Evolutionary conservation across 30 jellyfish, hydroid and myxozoan species (phyloP).

Genomic region (Hydractinia echinata): DNA sequence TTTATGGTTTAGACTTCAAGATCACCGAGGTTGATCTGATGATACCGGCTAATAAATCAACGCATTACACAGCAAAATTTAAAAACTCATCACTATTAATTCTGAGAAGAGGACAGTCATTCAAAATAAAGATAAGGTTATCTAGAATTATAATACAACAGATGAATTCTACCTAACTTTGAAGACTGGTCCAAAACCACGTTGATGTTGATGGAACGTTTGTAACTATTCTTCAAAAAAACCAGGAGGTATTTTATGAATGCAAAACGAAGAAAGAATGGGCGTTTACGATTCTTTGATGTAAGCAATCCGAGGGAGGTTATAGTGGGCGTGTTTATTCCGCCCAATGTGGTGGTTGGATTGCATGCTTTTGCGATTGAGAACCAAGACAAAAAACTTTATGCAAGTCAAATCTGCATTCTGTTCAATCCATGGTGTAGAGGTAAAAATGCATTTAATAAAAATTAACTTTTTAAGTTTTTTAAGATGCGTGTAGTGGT

Average conservation of each 20-base stretch:
- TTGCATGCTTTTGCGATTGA: conserved; percentile 59
- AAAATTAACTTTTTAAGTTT: too few relatives aligned
- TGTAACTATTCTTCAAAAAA: not conserved
- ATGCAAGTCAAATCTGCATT: conserved; percentile 38
- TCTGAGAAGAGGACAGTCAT: conserved; percentile 34
- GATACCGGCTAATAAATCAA: conserved; percentile 6
- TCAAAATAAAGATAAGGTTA: not conserved
- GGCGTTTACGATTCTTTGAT: conserved; percentile 10
- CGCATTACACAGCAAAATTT: conserved; percentile 27
- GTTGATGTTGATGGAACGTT: conserved; percentile 29
- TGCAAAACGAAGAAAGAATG: conserved; percentile 12
- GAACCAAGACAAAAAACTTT: conserved; percentile 41
- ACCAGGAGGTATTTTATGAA: not conserved
- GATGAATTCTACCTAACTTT: conserved; percentile 24
- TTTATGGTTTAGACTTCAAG: too few relatives aligned
- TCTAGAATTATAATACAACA: conserved; percentile 24
- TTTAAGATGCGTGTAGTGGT: too few relatives aligned
- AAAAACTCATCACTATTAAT: conserved; percentile 13
- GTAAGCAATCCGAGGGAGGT: conserved; percentile 15
- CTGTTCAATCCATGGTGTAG: conserved; percentile 94
- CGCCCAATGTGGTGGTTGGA: conserved; percentile 68
- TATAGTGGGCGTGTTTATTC: conserved; percentile 56
- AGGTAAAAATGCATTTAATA: conserved; percentile 29
- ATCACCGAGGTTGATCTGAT: not conserved
- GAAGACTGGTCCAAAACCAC: conserved; percentile 43